These are phyloP conservation scores for Papilio elwesi DNA, from an alignment of 2,888 invertebrate genomes.

Conservation along the genomic window DNA sequence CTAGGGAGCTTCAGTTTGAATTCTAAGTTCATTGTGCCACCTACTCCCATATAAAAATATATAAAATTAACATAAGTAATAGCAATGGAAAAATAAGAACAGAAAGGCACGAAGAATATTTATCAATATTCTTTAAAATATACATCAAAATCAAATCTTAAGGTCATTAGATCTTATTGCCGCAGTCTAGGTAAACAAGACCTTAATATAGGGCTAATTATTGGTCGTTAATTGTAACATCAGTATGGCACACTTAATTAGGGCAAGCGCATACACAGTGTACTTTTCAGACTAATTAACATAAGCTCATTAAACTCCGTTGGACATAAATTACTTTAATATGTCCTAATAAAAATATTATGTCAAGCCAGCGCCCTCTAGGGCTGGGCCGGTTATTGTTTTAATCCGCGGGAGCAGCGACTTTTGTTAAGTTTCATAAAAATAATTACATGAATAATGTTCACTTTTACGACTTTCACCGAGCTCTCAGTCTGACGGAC, in stretches of 20 bases:
- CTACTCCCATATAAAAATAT: too few species aligned
- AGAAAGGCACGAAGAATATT: too few species aligned
- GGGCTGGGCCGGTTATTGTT: conserved; percentile 44
- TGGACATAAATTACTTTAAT: conserved; percentile 76
- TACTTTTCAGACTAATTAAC: conserved; percentile 70
- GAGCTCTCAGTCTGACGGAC: not conserved
- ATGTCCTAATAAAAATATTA: conserved; percentile 67
- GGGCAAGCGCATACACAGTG: conserved; percentile 48
- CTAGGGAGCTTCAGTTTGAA: too few species aligned
- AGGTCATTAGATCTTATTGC: too few species aligned
- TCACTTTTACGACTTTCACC: conserved; percentile 22
- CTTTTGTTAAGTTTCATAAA: conserved; percentile 33
- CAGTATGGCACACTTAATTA: conserved; percentile 40
- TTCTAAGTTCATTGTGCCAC: too few species aligned
- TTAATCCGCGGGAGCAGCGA: conserved; percentile 42
- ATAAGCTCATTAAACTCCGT: conserved; percentile 71
- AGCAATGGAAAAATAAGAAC: too few species aligned
- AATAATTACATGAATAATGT: conserved; percentile 17
- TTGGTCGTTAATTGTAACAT: conserved; percentile 4
- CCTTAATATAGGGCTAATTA: not conserved
- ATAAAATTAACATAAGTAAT: too few species aligned
- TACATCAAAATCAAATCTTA: too few species aligned
- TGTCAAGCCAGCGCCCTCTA: conserved; percentile 59
- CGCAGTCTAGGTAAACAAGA: not conserved
- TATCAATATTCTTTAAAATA: too few species aligned